A percentile compares a stretch with the other conserved stretches of the same genome.
Evolutionary conservation across 2,888 invertebrate genomes (phyloP).

Genomic region (Ormia ochracea): DNA sequence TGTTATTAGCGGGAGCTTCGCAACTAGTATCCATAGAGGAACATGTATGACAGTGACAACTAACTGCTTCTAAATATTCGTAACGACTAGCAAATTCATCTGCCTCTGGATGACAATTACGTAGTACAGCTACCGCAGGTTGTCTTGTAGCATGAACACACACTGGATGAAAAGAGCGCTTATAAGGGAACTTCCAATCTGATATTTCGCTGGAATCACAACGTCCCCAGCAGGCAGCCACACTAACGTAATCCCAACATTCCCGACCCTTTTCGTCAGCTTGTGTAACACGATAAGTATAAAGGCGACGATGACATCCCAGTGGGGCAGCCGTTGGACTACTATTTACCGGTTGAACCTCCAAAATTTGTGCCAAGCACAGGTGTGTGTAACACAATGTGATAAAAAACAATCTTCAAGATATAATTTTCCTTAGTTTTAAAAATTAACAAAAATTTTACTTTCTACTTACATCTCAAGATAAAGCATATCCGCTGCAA

Average conservation of each 20-base stretch:
- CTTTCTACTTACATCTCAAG: constrained; percentile 52
- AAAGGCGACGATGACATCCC: constrained; percentile 83
- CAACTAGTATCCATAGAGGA: constrained; percentile 84
- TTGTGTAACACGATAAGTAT: constrained; percentile 82
- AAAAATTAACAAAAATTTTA: background rate
- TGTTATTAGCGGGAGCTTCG: constrained; percentile 79
- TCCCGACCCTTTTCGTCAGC: constrained; percentile 78
- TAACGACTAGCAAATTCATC: constrained; percentile 82
- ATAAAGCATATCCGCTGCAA: constrained; percentile 51
- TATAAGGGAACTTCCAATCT: constrained; percentile 93
- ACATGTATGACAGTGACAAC: constrained; percentile 86
- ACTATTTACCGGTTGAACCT: constrained; percentile 71
- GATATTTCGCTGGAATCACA: constrained; percentile 92
- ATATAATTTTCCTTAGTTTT: background rate
- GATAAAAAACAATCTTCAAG: constrained; percentile 41
- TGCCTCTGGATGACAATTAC: constrained; percentile 86
- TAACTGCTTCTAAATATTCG: constrained; percentile 86
- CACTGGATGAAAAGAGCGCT: constrained; percentile 89
- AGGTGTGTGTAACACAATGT: constrained; percentile 30
- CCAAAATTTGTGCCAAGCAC: constrained; percentile 67
- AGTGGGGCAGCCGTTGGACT: constrained; percentile 77
- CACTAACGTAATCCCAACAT: constrained; percentile 86
- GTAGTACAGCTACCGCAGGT: constrained; percentile 81
- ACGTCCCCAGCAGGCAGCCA: constrained; percentile 88
- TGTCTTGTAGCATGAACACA: constrained; percentile 86